phyloP scores from a whole-genome alignment of 2,797 vertebrate species.

The Perodicticus potto region DNA sequence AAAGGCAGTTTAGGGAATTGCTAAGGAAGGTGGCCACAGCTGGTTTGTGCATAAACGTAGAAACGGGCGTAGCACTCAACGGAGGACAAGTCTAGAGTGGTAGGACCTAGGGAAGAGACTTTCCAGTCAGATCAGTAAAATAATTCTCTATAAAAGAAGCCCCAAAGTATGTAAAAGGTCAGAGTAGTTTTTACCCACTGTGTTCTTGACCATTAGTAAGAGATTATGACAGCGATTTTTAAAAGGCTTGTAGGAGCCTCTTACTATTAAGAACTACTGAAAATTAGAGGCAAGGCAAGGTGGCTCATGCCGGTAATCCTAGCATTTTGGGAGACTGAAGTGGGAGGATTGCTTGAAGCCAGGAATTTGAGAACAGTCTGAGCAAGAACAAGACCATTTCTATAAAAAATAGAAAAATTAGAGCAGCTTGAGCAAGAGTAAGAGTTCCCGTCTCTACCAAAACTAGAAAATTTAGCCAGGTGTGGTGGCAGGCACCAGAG shows the following conservation, averaged over 20 bases:
- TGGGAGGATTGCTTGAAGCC: too few species aligned
- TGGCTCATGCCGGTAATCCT: neutral
- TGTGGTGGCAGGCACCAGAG: neutral
- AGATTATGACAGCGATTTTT: neutral
- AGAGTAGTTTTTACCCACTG: neutral
- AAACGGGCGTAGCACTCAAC: constrained; percentile 8
- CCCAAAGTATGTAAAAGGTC: neutral
- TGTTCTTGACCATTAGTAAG: neutral
- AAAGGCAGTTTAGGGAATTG: constrained; percentile 70
- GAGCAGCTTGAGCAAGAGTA: neutral
- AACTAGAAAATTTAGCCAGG: neutral
- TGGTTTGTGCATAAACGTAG: constrained; percentile 24
- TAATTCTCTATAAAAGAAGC: constrained; percentile 42
- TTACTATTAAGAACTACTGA: constrained; percentile 26
- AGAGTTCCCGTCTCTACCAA: neutral
- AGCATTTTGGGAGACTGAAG: neutral
- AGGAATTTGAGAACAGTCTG: neutral
- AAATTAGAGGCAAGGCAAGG: neutral
- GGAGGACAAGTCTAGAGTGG: neutral
- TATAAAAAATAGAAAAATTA: neutral
- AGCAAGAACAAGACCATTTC: neutral
- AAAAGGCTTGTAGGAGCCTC: neutral
- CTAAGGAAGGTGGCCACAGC: constrained; percentile 7
- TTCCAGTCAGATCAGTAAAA: constrained; percentile 20
- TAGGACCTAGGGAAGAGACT: neutral